Evolutionary conservation across 2,797 vertebrate species (phyloP), one percentile per base, ranked within the genome.

Genomic region (Neosalanx taihuensis): DNA sequence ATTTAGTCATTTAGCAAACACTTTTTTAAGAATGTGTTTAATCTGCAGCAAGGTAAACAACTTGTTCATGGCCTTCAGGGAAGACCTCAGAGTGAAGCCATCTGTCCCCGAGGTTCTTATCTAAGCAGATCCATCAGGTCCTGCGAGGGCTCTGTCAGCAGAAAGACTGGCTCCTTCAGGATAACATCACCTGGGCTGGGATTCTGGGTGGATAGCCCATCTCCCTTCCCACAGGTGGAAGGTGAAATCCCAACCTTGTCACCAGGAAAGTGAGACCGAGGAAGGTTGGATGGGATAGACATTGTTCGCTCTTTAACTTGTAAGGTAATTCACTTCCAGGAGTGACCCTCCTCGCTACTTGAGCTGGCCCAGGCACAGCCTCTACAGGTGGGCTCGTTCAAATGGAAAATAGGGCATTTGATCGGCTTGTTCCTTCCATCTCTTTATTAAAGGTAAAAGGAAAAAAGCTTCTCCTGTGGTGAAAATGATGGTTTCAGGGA

Each of bases 381-480:
- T 7, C 9, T 41, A 51, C 49, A 72, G 62, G 29, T 31, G 23
- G 70, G 74, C 67, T 79, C 33, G 79, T 72, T 70, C 66, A 72
- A 33, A 17, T 67, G 57, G 81, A 77, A 75, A 76, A 71, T 15
- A 67, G 72, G 41, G 26, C 69, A 49, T 76, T 76, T 72, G 7
- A 15, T 74, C 71, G 60, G 30, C 37, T 71, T 75, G 64, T 79
- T 82, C 78, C 83, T 80, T 76, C 77, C 66, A 53, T 37, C 15
- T 64, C 51, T 57, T 67, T 58, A 64, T 37, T 20, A 56, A 23
- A 62, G n/a, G 46, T 49, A 35, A 41, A 51, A 67, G 60, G 33
- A 46, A 29, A 80, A 64, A 18, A 51, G 29, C 61, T 51, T 46
- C 9, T 79, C 20, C 46, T 62, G 74, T 69, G 20, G 61, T 30